A percentile compares a stretch with the other conserved stretches of the same genome.
These are phyloP conservation scores for Pseudachorutes palmiensis DNA, from an alignment of 1,140 invertebrate species.

Conservation along the genomic window DNA sequence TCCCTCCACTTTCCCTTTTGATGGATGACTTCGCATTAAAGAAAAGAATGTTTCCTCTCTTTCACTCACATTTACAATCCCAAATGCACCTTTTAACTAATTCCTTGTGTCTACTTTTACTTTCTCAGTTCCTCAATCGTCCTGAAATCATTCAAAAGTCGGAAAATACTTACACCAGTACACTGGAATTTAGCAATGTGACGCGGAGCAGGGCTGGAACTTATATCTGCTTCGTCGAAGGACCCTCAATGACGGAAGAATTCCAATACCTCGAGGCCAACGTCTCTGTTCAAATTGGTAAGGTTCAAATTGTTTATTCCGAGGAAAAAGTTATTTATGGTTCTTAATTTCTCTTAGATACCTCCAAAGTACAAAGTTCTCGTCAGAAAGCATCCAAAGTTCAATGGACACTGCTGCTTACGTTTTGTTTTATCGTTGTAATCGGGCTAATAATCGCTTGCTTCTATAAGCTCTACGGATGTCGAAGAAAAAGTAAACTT, in stretches of 20 bases:
- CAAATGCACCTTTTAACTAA: no score
- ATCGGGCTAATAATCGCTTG: conserved; percentile 15
- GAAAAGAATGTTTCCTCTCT: not conserved
- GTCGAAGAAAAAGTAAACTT: conserved; percentile 16
- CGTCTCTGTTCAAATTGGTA: conserved; percentile 21
- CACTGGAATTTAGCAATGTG: conserved; percentile 28
- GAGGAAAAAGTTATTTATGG: not conserved
- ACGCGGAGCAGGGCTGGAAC: conserved; percentile 19
- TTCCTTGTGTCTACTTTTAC: not conserved
- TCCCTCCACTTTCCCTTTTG: not conserved
- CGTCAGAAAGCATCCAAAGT: conserved; percentile 18
- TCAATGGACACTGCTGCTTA: conserved; percentile 23
- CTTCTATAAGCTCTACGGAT: conserved; percentile 18
- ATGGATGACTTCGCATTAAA: conserved; percentile 9
- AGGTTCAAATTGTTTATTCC: not conserved
- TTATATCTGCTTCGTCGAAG: conserved; percentile 28
- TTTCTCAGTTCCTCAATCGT: conserved; percentile 20
- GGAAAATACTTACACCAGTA: conserved; percentile 23
- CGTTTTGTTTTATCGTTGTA: conserved; percentile 25
- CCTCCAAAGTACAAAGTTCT: not conserved
- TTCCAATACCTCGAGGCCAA: conserved; percentile 18
- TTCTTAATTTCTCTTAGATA: conserved; percentile 17
- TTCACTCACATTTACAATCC: not conserved
- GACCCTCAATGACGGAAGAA: conserved; percentile 14
- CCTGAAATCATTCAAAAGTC: conserved; percentile 16